Evolutionary conservation across 2,113 vertebrate genomes (phyloP).

Genomic region (Orientallactaga bullata): DNA sequence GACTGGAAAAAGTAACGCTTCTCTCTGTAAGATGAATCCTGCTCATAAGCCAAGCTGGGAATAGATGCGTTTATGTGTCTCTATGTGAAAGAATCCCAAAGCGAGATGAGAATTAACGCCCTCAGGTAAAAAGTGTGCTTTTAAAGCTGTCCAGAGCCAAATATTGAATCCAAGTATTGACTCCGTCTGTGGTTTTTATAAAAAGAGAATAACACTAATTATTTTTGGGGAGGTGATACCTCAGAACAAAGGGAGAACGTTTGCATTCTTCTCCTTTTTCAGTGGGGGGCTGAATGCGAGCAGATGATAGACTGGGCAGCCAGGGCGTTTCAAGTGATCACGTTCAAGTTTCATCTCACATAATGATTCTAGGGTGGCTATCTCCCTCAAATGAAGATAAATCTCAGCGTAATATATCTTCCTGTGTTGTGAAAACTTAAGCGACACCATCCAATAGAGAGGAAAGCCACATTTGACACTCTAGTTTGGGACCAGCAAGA

Average conservation of each 20-base stretch:
- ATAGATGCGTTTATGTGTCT: no score
- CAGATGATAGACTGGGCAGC: neutral
- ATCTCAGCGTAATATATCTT: neutral
- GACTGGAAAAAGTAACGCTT: neutral
- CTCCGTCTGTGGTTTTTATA: conserved; percentile 37
- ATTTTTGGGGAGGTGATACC: neutral
- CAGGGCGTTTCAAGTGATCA: neutral
- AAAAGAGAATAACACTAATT: conserved; percentile 26
- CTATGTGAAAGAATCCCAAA: neutral
- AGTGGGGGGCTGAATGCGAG: neutral
- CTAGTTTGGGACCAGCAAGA: conserved; percentile 38
- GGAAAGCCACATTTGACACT: conserved; percentile 32
- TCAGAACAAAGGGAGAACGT: neutral
- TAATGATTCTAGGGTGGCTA: neutral
- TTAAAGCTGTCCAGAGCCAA: conserved; percentile 12
- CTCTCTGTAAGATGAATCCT: neutral
- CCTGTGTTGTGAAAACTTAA: neutral
- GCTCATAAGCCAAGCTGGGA: neutral
- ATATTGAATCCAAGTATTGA: conserved; percentile 35
- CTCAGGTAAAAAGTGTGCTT: conserved; percentile 3
- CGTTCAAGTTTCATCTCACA: neutral
- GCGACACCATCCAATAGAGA: neutral
- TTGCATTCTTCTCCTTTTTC: no score
- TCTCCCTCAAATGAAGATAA: neutral
- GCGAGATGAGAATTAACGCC: conserved; percentile 17